phyloP scores from a whole-genome alignment of 2,113 vertebrate species.

The Neodon shergylaensis region DNA sequence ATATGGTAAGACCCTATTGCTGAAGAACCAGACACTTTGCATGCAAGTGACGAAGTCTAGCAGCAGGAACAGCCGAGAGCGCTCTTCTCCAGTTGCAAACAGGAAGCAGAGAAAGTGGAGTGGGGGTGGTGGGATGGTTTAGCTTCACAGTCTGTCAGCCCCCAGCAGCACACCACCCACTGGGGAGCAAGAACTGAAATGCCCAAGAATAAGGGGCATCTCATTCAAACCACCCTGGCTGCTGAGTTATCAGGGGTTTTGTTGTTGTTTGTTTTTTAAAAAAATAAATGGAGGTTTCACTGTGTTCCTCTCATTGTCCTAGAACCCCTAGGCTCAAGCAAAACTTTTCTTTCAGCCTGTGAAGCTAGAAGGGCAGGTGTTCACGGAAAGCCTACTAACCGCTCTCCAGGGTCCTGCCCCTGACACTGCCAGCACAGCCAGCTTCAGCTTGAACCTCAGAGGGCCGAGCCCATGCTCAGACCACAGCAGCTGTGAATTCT shows the following conservation, averaged over 20 bases:
- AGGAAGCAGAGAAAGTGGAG: not conserved
- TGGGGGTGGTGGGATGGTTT: not conserved
- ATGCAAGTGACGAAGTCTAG: not conserved
- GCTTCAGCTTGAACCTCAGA: not conserved
- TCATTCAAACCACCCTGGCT: not conserved
- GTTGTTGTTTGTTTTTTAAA: not conserved
- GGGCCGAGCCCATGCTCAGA: not conserved
- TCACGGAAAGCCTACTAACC: no score
- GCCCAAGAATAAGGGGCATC: not conserved
- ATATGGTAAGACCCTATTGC: no score
- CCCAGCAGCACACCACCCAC: not conserved
- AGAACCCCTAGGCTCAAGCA: not conserved
- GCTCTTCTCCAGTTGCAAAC: no score
- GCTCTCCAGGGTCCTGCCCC: not conserved
- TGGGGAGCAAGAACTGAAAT: not conserved
- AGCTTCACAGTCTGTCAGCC: not conserved
- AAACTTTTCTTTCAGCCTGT: not conserved
- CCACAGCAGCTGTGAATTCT: not conserved
- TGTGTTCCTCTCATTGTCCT: not conserved
- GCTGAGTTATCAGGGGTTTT: not conserved
- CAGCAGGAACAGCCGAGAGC: not conserved
- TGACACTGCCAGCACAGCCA: not conserved
- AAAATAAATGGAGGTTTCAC: not conserved
- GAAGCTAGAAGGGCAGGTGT: not conserved
- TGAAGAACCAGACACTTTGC: not conserved